Percentiles rank a stretch among this genome's conserved stretches.
These are phyloP conservation scores for Miniopterus natalensis DNA, from an alignment of 2,113 vertebrate genomes.

Conservation along the genomic window DNA sequence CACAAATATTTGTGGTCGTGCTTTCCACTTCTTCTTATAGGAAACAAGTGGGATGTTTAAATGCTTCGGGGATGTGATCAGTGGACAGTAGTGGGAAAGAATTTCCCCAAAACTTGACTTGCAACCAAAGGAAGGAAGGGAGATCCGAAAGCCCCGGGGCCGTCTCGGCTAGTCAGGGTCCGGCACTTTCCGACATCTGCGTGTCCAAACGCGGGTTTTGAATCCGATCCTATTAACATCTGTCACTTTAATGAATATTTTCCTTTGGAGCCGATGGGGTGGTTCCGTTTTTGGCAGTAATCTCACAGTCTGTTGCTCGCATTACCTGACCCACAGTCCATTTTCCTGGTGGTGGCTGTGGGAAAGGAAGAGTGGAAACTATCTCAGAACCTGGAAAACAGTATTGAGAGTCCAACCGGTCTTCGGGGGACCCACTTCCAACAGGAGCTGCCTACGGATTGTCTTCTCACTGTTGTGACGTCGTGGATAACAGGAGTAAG, in stretches of 20 bases:
- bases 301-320: conserved; percentile 83
- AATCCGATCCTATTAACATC: conserved; percentile 83
- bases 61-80: conserved; percentile 89
- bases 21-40: conserved; percentile 89
- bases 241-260: conserved; percentile 86
- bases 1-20: conserved; percentile 89
- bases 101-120: conserved; percentile 85
- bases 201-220: conserved; percentile 85
- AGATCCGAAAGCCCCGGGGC: conserved; percentile 83
- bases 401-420: conserved; percentile 59
- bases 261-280: conserved; percentile 78
- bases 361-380: conserved; percentile 84
- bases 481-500: conserved; percentile 69
- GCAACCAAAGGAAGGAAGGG: conserved; percentile 86
- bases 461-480: conserved; percentile 71
- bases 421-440: conserved; percentile 74
- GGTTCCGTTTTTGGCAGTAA: conserved; percentile 82
- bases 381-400: conserved; percentile 77
- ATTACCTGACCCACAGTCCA: conserved; percentile 86
- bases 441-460: conserved; percentile 67
- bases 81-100: conserved; percentile 89
- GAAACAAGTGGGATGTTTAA: conserved; percentile 86
- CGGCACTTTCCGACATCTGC: conserved; percentile 85
- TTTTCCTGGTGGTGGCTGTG: conserved; percentile 85
- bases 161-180: conserved; percentile 83